Conservation (phyloP, 2,888 invertebrate species). For the Archips xylosteana region DNA sequence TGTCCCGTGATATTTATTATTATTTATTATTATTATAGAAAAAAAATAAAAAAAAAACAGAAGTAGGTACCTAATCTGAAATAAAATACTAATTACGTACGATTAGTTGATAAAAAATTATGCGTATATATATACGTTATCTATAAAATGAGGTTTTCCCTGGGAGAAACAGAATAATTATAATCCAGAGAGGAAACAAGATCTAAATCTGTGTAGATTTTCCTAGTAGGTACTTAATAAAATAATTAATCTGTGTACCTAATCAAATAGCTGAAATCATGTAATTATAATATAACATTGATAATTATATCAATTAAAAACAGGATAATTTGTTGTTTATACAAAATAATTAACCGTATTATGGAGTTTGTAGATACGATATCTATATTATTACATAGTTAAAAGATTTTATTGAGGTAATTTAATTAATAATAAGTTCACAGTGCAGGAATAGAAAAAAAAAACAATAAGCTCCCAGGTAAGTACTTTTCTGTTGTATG, state of each 20-base stretch:
- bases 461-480: too few relatives aligned
- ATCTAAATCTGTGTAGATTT: not conserved
- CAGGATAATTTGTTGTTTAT: conserved; percentile 13
- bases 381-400: too few relatives aligned
- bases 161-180: not conserved
- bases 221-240: not conserved
- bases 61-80: not conserved
- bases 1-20: too few relatives aligned
- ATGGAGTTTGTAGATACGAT: not conserved
- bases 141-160: conserved; percentile 13
- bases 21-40: too few relatives aligned
- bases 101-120: not conserved
- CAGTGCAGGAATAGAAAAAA: too few relatives aligned
- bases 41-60: too few relatives aligned
- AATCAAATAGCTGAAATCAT: conserved; percentile 2
- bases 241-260: not conserved
- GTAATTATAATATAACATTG: not conserved
- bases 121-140: conserved; percentile 1
- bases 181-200: conserved; percentile 2
- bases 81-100: not conserved
- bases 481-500: too few relatives aligned
- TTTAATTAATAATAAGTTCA: too few relatives aligned
- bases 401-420: too few relatives aligned
- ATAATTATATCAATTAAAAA: conserved; percentile 10
- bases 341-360: conserved; percentile 3